Percentiles rank a stretch among this genome's conserved stretches.
These are phyloP conservation scores for Harpagoxenus sublaevis DNA, from an alignment of 2,888 invertebrate genomes.

Conservation along the genomic window DNA sequence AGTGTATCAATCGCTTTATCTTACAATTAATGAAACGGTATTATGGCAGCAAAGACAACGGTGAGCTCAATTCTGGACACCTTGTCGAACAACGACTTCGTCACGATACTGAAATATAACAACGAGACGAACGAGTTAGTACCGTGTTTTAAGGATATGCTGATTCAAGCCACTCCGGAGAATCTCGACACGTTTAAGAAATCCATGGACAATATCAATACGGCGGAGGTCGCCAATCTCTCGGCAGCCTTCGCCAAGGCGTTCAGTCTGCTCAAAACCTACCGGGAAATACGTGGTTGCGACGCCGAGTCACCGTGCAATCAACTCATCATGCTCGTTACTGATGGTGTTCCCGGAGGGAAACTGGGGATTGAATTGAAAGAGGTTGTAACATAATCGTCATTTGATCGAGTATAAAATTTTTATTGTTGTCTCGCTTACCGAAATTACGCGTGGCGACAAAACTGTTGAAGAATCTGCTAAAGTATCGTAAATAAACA, in stretches of 20 bases:
- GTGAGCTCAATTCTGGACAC: slow-evolving; percentile 96
- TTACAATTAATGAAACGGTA: neutral
- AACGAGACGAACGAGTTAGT: slow-evolving; percentile 92
- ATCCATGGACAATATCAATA: slow-evolving; percentile 89
- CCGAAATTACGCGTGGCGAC: neutral
- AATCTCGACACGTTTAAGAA: slow-evolving; percentile 92
- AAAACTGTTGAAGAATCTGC: neutral
- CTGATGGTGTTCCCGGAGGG: slow-evolving; percentile 95
- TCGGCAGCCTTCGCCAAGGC: slow-evolving; percentile 93
- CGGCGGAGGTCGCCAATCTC: slow-evolving; percentile 94
- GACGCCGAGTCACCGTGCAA: slow-evolving; percentile 92
- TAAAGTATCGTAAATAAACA: neutral
- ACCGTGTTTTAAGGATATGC: slow-evolving; percentile 93
- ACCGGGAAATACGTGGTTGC: slow-evolving; percentile 88
- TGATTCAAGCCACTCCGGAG: slow-evolving; percentile 96
- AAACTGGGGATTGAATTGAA: slow-evolving; percentile 89
- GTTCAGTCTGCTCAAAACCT: slow-evolving; percentile 92
- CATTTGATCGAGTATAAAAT: neutral
- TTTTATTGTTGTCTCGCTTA: neutral
- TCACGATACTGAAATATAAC: slow-evolving; percentile 96
- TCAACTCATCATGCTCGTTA: slow-evolving; percentile 98
- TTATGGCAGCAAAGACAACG: slow-evolving; percentile 87
- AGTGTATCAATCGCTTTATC: neutral
- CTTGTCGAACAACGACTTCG: slow-evolving; percentile 98
- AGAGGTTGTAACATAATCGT: slow-evolving; percentile 86